Percentiles rank a stretch among this genome's conserved stretches.
Evolutionary conservation across 1,140 invertebrate genomes (phyloP).

Genomic region (Eumaeus atala): DNA sequence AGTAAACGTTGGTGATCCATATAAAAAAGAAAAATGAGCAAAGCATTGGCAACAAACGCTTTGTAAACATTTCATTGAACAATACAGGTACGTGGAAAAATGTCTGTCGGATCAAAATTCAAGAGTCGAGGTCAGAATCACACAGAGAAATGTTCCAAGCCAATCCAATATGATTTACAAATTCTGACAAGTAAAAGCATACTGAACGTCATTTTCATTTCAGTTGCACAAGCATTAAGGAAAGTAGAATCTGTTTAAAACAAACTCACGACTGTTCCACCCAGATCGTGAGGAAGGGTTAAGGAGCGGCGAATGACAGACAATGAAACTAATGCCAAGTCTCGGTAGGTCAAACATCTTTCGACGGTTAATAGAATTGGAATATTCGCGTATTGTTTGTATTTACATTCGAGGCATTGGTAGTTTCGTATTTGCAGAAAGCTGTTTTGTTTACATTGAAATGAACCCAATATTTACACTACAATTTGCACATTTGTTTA

Average conservation of each 20-base stretch:
- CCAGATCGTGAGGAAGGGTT: constrained; percentile 39
- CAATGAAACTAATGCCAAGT: constrained; percentile 3
- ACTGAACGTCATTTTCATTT: constrained; percentile 23
- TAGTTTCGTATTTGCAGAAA: too few species aligned
- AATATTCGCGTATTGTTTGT: neutral
- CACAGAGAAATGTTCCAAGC: neutral
- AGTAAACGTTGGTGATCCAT: too few species aligned
- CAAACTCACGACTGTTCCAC: constrained; percentile 31
- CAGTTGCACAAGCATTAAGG: constrained; percentile 16
- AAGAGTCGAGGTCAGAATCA: constrained; percentile 1
- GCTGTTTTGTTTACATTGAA: too few species aligned
- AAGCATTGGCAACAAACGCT: neutral
- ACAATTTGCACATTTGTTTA: too few species aligned
- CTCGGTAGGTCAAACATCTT: constrained; percentile 2
- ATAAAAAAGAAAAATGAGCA: too few species aligned
- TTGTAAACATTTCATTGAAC: neutral
- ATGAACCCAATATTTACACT: too few species aligned
- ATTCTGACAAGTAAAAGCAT: constrained; percentile 23
- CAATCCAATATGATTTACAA: constrained; percentile 6
- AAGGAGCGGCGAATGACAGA: constrained; percentile 33
- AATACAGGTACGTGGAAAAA: neutral
- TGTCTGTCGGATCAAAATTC: constrained; percentile 1
- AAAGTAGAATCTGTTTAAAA: constrained; percentile 24
- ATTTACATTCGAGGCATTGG: too few species aligned
- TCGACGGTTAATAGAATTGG: constrained; percentile 1